Percentiles rank a stretch among this genome's conserved stretches.
phyloP scores from a whole-genome alignment of 2,797 vertebrate genomes.

The Sphenodon punctatus region DNA sequence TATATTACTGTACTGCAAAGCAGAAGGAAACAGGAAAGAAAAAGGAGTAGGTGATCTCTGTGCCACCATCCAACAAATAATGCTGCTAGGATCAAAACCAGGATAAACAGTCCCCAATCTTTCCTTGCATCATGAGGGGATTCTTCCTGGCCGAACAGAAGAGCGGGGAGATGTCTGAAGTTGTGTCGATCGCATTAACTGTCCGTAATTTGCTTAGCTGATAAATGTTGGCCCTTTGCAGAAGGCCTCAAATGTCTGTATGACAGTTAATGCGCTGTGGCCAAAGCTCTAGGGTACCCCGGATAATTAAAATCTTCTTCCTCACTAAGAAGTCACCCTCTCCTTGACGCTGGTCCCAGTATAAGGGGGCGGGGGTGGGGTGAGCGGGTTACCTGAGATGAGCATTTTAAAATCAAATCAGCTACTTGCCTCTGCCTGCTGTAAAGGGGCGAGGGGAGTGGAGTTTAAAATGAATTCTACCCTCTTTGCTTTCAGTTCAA shows the following conservation, averaged over 20 bases:
- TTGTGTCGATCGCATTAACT: constrained; percentile 74
- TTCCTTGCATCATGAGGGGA: constrained; percentile 47
- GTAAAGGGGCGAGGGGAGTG: constrained; percentile 58
- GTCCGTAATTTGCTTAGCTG: constrained; percentile 75
- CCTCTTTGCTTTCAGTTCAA: neutral
- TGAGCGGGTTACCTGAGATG: too few species aligned
- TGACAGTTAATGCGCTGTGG: constrained; percentile 67
- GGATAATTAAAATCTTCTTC: neutral
- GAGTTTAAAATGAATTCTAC: constrained; percentile 30
- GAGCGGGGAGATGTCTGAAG: constrained; percentile 61
- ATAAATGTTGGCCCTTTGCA: constrained; percentile 70
- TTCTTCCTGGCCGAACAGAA: constrained; percentile 32
- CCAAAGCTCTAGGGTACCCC: constrained; percentile 56
- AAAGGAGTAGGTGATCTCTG: constrained; percentile 63
- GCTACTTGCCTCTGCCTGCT: too few species aligned
- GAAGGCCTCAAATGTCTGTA: constrained; percentile 74
- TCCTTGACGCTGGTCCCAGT: too few species aligned
- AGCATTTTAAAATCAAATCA: too few species aligned
- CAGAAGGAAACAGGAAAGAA: constrained; percentile 66
- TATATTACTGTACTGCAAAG: constrained; percentile 62
- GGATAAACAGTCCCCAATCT: constrained; percentile 46
- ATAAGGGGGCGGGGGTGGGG: too few species aligned
- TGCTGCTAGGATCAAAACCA: constrained; percentile 72
- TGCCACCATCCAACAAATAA: constrained; percentile 75
- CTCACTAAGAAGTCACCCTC: too few species aligned